These are phyloP conservation scores for Melanotaenia parkinsoni DNA, from an alignment of 2,797 vertebrate genomes.

Conservation along the genomic window DNA sequence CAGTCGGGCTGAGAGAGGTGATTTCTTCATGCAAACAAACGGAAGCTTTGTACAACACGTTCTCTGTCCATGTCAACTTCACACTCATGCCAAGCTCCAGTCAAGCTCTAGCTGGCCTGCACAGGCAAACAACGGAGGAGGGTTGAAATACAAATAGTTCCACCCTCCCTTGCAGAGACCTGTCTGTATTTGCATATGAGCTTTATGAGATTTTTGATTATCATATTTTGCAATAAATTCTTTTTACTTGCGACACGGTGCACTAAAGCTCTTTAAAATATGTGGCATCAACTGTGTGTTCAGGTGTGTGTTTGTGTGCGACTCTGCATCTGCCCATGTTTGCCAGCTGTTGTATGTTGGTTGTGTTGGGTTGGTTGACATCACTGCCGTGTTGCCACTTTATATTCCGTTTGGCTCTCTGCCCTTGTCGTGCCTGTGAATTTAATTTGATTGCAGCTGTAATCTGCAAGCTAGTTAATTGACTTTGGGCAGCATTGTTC, in stretches of 20 bases:
- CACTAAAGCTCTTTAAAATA: neutral
- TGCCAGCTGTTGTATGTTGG: slow-evolving; percentile 45
- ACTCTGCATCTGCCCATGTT: slow-evolving; percentile 30
- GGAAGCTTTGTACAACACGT: slow-evolving; percentile 63
- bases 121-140: slow-evolving; percentile 8
- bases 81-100: slow-evolving; percentile 22
- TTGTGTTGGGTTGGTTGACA: slow-evolving; percentile 60
- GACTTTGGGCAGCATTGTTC: slow-evolving; percentile 79
- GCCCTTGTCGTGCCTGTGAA: slow-evolving; percentile 69
- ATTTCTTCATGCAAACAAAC: slow-evolving; percentile 71
- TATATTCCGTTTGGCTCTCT: slow-evolving; percentile 70
- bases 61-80: slow-evolving; percentile 43
- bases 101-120: slow-evolving; percentile 21
- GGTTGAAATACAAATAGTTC: neutral
- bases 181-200: neutral
- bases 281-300: slow-evolving; percentile 3
- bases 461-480: slow-evolving; percentile 82
- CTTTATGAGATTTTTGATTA: neutral
- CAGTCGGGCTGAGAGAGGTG: slow-evolving; percentile 61
- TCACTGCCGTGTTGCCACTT: slow-evolving; percentile 57
- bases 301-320: neutral
- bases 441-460: slow-evolving; percentile 83
- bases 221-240: slow-evolving; percentile 5
- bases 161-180: neutral
- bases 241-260: neutral